These are phyloP conservation scores for Craniophora ligustri DNA, from an alignment of 2,888 invertebrate genomes.

Conservation along the genomic window DNA sequence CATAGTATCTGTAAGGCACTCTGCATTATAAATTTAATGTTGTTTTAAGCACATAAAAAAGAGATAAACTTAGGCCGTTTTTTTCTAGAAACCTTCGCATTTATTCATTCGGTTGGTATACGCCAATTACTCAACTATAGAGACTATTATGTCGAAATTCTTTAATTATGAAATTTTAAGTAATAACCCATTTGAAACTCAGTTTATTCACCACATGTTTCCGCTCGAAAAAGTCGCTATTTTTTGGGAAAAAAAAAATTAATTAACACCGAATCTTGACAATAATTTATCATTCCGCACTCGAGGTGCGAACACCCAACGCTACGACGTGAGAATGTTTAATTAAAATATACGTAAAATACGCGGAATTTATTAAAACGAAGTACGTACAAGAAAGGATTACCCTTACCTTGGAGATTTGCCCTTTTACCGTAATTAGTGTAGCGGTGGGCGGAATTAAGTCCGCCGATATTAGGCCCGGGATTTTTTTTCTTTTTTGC, in stretches of 20 bases:
- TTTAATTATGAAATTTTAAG: slow-evolving; percentile 19
- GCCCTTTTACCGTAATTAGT: slow-evolving; percentile 68
- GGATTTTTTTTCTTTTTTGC: slow-evolving; percentile 36
- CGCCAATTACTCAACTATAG: no score
- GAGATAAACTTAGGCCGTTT: no score
- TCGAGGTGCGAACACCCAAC: slow-evolving; percentile 50
- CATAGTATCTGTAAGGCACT: no score
- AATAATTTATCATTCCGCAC: slow-evolving; percentile 52
- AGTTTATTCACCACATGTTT: slow-evolving; percentile 13
- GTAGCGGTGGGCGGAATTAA: slow-evolving; percentile 52
- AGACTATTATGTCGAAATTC: no score
- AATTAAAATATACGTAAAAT: slow-evolving; percentile 74
- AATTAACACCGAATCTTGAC: slow-evolving; percentile 44
- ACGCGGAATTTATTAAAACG: slow-evolving; percentile 70
- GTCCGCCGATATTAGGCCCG: slow-evolving; percentile 25
- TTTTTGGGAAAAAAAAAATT: slow-evolving; percentile 23
- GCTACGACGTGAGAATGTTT: slow-evolving; percentile 69
- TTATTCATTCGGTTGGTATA: no score
- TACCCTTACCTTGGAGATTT: slow-evolving; percentile 65
- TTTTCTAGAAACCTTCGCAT: no score
- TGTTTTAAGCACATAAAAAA: no score
- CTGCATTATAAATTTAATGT: no score
- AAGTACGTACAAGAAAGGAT: slow-evolving; percentile 66
- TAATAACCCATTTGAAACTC: no score
- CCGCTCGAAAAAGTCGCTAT: slow-evolving; percentile 15